A percentile compares a stretch with the other conserved stretches of the same genome.
Evolutionary conservation across 2,797 vertebrate species (phyloP).

Genomic region (Bradypodion pumilum): DNA sequence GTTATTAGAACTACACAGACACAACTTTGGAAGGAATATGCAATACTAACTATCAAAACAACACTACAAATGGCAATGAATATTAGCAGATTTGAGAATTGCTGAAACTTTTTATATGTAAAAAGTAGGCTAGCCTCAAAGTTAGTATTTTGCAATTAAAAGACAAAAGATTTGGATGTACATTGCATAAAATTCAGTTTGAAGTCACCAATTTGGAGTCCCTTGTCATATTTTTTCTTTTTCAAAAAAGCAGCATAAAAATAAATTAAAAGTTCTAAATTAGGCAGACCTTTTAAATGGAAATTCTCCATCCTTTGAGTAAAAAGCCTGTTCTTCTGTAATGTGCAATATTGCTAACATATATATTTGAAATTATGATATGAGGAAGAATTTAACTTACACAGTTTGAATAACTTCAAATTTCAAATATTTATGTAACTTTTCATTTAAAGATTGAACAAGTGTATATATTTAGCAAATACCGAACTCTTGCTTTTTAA

Average conservation of each 20-base stretch:
- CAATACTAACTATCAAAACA: constrained; percentile 23
- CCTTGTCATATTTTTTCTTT: not conserved
- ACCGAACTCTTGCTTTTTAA: constrained; percentile 30
- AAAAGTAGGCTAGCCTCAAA: not conserved
- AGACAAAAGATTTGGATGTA: constrained; percentile 20
- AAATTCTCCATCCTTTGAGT: not conserved
- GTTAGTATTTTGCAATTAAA: not conserved
- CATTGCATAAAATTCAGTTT: constrained; percentile 3
- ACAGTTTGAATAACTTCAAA: constrained; percentile 23
- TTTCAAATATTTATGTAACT: constrained; percentile 35
- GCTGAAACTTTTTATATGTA: constrained; percentile 23
- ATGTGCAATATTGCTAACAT: constrained; percentile 18
- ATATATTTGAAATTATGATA: constrained; percentile 14
- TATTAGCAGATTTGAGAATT: constrained; percentile 19
- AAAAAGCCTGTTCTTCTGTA: constrained; percentile 11
- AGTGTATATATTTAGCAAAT: constrained; percentile 26
- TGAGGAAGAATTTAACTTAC: not conserved
- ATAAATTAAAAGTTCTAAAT: constrained; percentile 18
- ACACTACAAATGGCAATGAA: not conserved
- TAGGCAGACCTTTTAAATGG: not conserved
- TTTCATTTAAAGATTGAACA: constrained; percentile 11
- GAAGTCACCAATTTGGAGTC: not conserved
- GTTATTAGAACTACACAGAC: not conserved
- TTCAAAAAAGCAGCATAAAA: not conserved
- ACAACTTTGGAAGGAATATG: not conserved